Evolutionary conservation across 1,140 invertebrate species (phyloP), one percentile per base, ranked within the genome.

Genomic region (Sinonovacula constricta): DNA sequence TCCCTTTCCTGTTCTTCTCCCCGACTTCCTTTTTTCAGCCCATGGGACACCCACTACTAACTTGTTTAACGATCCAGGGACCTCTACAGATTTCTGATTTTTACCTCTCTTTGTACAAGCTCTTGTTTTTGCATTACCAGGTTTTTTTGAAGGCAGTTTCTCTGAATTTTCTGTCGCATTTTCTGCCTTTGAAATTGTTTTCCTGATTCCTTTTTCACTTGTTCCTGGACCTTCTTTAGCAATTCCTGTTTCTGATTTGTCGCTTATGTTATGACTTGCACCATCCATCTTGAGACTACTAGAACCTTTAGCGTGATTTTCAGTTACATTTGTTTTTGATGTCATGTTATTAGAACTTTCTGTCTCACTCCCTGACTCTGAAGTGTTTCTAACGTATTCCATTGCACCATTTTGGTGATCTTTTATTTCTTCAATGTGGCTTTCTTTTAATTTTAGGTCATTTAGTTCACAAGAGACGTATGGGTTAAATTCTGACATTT

Each of bases 21-120:
- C 22, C 22, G 39, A 36, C 31, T 49, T 76, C 12, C 28, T 22
- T 24, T 26, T 66, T 0, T 76, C 62, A 28, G 62, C 36, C 72
- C 72, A 76, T n/a, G 72, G 72, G 12, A 76, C 45, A 2, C 72
- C 72, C 28, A 49, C 28, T 0, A 76, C 63, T 18, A 76, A 12
- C n/a, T 39, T 59, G n/a, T 66, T 66, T 2, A 76, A 33, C 36
- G 72, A 63, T n/a, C 67, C 53, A 54, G 30, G 36, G 28, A 15
- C 26, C 26, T 67, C 57, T 15, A 59, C 3, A 57, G 39, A 57
- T 28, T 34, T 39, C 18, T 59, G 5, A 10, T 28, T 39, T 30
- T 26, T 30, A n/a, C 18, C 1, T 45, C 39, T 4, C n/a, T 68
- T 68, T 10, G 33, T 54, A 22, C 26, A 5, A 5, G n/a, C 45